A percentile compares a stretch with the other conserved stretches of the same genome.
These are phyloP conservation scores for Elephantulus edwardii DNA, from an alignment of 2,113 vertebrate genomes.

Conservation along the genomic window DNA sequence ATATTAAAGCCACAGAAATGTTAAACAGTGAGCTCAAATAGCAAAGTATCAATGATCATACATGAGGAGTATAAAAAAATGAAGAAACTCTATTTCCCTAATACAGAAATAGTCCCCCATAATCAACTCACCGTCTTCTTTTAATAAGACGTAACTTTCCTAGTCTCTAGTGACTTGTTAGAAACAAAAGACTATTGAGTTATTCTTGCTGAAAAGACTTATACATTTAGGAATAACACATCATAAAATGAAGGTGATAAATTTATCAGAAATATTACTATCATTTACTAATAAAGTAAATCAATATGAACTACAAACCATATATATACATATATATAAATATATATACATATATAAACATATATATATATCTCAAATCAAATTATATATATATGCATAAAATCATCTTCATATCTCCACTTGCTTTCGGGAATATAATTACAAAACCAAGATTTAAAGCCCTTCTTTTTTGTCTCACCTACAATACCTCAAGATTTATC, in stretches of 20 bases:
- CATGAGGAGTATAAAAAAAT: neutral
- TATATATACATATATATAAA: too few relatives aligned
- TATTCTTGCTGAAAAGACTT: constrained; percentile 28
- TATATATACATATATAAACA: too few relatives aligned
- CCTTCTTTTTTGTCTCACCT: constrained; percentile 63
- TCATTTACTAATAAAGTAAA: too few relatives aligned
- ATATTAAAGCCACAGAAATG: neutral
- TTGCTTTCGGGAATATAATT: constrained; percentile 14
- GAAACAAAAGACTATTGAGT: neutral
- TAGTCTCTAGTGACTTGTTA: neutral
- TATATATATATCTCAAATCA: too few relatives aligned
- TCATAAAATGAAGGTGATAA: too few relatives aligned
- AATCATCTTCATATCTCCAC: neutral
- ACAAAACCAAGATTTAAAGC: neutral
- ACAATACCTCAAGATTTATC: constrained; percentile 27
- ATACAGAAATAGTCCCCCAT: neutral
- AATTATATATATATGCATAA: neutral
- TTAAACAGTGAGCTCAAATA: neutral
- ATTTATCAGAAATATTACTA: too few relatives aligned
- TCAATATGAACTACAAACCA: neutral
- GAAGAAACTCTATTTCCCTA: neutral
- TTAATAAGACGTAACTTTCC: constrained; percentile 23
- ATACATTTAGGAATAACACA: too few relatives aligned
- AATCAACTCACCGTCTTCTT: neutral
- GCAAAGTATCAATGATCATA: neutral